phyloP scores from a whole-genome alignment of 2,797 vertebrate genomes.

The Enteromius trimaculatus region DNA sequence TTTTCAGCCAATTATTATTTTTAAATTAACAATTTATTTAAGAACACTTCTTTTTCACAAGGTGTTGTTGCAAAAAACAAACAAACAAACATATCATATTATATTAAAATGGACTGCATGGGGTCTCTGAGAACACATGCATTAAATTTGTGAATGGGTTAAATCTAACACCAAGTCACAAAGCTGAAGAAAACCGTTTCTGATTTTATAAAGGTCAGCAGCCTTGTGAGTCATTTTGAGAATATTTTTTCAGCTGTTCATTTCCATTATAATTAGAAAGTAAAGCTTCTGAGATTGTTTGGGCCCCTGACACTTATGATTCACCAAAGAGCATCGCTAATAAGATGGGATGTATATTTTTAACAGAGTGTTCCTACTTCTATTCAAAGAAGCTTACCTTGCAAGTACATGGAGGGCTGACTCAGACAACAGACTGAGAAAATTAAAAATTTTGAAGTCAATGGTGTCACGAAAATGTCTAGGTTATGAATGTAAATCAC shows the following conservation, averaged over 20 bases:
- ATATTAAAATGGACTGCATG: background rate
- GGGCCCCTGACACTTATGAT: slow-evolving; percentile 30
- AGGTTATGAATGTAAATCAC: no score
- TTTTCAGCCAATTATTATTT: no score
- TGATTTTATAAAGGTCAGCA: slow-evolving; percentile 39
- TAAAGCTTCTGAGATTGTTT: slow-evolving; percentile 38
- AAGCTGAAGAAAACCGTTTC: slow-evolving; percentile 27
- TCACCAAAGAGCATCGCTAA: slow-evolving; percentile 41
- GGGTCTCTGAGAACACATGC: background rate
- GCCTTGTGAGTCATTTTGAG: slow-evolving; percentile 37
- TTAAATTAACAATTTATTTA: no score
- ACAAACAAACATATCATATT: no score
- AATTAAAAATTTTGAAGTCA: background rate
- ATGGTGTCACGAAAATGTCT: background rate
- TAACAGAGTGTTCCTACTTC: slow-evolving; percentile 34
- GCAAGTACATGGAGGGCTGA: slow-evolving; percentile 31
- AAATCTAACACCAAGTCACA: slow-evolving; percentile 22
- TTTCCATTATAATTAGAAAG: slow-evolving; percentile 41
- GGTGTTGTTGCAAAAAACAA: no score
- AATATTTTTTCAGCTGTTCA: slow-evolving; percentile 25
- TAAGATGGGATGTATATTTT: slow-evolving; percentile 33
- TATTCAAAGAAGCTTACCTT: slow-evolving; percentile 29
- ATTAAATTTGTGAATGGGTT: slow-evolving; percentile 16
- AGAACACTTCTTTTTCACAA: no score
- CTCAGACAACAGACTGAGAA: slow-evolving; percentile 30